Base-by-base conservation (phyloP, 2,888 invertebrate species). In the Tetanocera ferruginea region DNA sequence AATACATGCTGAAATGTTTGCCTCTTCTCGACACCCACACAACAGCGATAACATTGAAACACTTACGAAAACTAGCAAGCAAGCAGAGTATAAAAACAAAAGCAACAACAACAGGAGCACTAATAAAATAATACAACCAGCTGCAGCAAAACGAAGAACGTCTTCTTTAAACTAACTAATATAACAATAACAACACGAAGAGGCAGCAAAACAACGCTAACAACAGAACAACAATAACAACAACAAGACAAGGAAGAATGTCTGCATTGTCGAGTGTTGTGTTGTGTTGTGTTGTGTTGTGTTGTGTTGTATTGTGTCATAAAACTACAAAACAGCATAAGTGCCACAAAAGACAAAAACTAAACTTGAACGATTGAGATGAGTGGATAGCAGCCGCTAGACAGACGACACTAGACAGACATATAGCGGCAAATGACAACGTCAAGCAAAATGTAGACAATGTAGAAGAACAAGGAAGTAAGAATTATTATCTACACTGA, bases 401-500 rank as follows among this genome's bases (percentile, higher is more conserved):
- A 19, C 57, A 23, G 57, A 60, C 57, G 5, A 60, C 43, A 43
- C 2, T n/a, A 11, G 25, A 60, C n/a, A 3, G 25, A 60, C 11
- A 11, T 6, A 6, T 8, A 14, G 25, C 57, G 19, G 57, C 57
- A 60, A 28, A 28, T 28, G 57, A 60, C 25, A 60, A 60, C 57
- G 43, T 43, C 43, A 43, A 11, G 43, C 34, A 67, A 55, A 37
- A 14, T 23, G 5, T 3, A 37, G 19, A 55, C 71, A 14, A 37
- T 25, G 19, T n/a, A 31, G 14, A 23, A 34, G 9, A 57, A 37
- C 57, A 60, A 60, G 37, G 55, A 57, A 57, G 57, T 23, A 57
- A 72, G 72, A 72, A 72, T 72, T 72, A 72, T 72, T 72, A 72
- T 72, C 57, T 72, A 23, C 72, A 72, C 55, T 55, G 57, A 72